phyloP scores from a whole-genome alignment of 2,113 vertebrate species.

The Rhynchopsitta pachyrhyncha region DNA sequence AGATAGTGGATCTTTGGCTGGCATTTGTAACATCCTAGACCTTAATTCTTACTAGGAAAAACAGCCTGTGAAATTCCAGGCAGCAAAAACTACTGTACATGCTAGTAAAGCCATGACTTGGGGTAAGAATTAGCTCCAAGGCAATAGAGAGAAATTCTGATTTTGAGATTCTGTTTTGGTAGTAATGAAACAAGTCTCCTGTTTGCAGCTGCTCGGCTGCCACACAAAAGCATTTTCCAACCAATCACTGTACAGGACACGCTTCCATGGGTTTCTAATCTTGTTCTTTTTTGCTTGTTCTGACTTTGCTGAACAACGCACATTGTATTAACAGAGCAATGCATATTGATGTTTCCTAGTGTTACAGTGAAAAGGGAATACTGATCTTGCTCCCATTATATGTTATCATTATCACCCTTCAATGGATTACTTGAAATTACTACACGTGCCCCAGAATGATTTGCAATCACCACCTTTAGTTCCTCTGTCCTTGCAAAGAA shows the following conservation, averaged over 20 bases:
- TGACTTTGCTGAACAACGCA: constrained; percentile 40
- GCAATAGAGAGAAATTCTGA: background rate
- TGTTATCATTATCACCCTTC: constrained; percentile 16
- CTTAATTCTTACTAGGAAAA: background rate
- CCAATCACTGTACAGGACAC: background rate
- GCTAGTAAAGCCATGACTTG: background rate
- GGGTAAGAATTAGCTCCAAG: background rate
- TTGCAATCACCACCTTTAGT: constrained; percentile 41
- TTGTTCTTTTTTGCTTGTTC: constrained; percentile 45
- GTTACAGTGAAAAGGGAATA: constrained; percentile 34
- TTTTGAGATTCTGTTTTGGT: constrained; percentile 10
- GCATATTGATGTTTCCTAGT: constrained; percentile 47
- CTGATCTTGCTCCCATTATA: constrained; percentile 45
- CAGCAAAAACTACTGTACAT: background rate
- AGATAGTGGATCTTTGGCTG: background rate
- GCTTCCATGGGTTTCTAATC: constrained; percentile 50
- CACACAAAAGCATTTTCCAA: constrained; percentile 14
- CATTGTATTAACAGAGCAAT: constrained; percentile 39
- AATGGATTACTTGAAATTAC: constrained; percentile 44
- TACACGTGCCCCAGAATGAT: background rate
- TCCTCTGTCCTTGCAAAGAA: constrained; percentile 19
- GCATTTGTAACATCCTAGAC: background rate
- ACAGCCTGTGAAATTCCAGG: background rate
- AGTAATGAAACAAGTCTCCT: background rate
- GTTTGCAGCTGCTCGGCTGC: background rate